Evolutionary conservation across 2,888 invertebrate genomes (phyloP).

Genomic region (Corbicula japonica): DNA sequence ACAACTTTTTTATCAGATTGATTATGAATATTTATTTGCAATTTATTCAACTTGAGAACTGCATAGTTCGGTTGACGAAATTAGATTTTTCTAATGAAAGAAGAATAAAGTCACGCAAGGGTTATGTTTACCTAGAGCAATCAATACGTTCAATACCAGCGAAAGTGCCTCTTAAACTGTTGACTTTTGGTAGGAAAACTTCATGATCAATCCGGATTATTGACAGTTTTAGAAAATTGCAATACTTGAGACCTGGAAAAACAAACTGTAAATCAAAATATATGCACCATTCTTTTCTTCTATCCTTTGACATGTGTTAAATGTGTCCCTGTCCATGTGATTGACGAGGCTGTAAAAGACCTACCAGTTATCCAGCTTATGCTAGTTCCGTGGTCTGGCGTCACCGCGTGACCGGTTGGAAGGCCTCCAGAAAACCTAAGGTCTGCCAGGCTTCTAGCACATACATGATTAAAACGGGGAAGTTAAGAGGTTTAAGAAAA

Average conservation of each 20-base stretch:
- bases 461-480: no score
- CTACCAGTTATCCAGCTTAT: no score
- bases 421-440: no score
- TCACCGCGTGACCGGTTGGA: no score
- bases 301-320: background rate
- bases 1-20: background rate
- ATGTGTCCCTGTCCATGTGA: background rate
- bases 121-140: conserved; percentile 1
- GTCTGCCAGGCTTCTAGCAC: no score
- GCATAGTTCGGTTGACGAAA: background rate
- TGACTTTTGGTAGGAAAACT: conserved; percentile 3
- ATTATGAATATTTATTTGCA: background rate
- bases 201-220: conserved; percentile 1
- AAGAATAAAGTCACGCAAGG: background rate
- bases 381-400: no score
- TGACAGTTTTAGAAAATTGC: background rate
- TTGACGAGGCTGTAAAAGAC: background rate
- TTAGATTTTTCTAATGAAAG: background rate
- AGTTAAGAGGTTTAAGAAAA: no score
- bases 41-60: background rate
- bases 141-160: conserved; percentile 2
- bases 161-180: conserved; percentile 8
- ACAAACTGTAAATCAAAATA: background rate
- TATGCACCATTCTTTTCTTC: background rate
- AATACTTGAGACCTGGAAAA: background rate